Percentiles rank a stretch among this genome's conserved stretches.
Evolutionary conservation across 2,888 invertebrate genomes (phyloP).

Genomic region (Gymnosoma rotundatum): DNA sequence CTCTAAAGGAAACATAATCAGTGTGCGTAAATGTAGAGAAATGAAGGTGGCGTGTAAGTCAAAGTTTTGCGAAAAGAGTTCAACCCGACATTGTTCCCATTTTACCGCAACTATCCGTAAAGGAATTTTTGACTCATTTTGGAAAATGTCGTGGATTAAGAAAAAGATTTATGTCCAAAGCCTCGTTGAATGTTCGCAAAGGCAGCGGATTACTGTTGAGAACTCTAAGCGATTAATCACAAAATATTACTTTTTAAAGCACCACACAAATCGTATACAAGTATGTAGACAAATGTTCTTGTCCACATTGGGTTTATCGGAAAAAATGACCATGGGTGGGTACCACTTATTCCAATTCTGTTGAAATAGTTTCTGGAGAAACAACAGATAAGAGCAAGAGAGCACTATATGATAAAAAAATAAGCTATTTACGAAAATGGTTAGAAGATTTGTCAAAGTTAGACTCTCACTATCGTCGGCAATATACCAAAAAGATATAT

Average conservation of each 20-base stretch:
- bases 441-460: slow-evolving; percentile 45
- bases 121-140: slow-evolving; percentile 7
- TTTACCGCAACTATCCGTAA: too few species aligned
- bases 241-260: slow-evolving; percentile 22
- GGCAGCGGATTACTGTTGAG: slow-evolving; percentile 22
- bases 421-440: slow-evolving; percentile 43
- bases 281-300: slow-evolving; percentile 29
- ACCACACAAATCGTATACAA: slow-evolving; percentile 29
- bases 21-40: too few species aligned
- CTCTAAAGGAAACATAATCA: too few species aligned
- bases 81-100: too few species aligned
- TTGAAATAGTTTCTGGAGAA: slow-evolving; percentile 22
- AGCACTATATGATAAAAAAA: neutral
- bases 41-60: too few species aligned
- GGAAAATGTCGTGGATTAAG: slow-evolving; percentile 13
- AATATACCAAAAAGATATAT: slow-evolving; percentile 45
- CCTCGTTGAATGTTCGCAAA: slow-evolving; percentile 19
- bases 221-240: neutral
- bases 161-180: slow-evolving; percentile 18
- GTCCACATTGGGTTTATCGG: slow-evolving; percentile 14
- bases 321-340: slow-evolving; percentile 21
- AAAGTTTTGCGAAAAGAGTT: too few species aligned
- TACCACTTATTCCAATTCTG: neutral
- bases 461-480: slow-evolving; percentile 46
- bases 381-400: neutral